Conservation (phyloP, 2,888 invertebrate genomes). For the Synanthedon tipuliformis region DNA sequence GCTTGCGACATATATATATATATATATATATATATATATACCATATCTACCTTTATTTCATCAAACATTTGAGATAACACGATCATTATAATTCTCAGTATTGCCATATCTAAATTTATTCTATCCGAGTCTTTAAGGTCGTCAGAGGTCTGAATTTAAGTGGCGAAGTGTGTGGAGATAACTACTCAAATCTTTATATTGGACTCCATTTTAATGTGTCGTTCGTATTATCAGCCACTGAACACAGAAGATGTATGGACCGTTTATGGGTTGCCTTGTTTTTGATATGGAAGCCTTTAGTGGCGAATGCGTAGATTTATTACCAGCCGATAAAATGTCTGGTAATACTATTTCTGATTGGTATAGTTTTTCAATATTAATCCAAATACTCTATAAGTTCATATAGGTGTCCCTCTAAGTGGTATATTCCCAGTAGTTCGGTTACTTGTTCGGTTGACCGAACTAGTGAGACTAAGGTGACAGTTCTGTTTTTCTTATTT, state of each 20-base stretch:
- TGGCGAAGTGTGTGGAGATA: conserved; percentile 10
- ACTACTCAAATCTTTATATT: conserved; percentile 12
- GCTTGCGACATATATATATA: too few relatives aligned
- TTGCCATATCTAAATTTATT: conserved; percentile 1
- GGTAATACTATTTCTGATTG: too few relatives aligned
- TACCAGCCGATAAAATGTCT: neutral
- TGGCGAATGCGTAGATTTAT: neutral
- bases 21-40: too few relatives aligned
- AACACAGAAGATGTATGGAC: conserved; percentile 6
- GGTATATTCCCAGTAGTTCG: too few relatives aligned
- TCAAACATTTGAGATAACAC: too few relatives aligned
- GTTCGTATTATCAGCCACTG: conserved; percentile 8
- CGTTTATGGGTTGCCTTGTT: conserved; percentile 5
- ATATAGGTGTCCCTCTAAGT: too few relatives aligned
- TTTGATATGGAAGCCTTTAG: conserved; percentile 3
- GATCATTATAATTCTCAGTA: neutral
- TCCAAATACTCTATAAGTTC: too few relatives aligned
- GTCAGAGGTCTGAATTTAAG: conserved; percentile 6
- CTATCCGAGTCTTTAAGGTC: conserved; percentile 1
- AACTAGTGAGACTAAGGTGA: too few relatives aligned
- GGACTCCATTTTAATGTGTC: conserved; percentile 7
- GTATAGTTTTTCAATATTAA: too few relatives aligned
- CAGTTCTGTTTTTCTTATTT: too few relatives aligned
- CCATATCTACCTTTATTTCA: too few relatives aligned
- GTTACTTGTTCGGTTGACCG: too few relatives aligned